phyloP scores from a whole-genome alignment of 2,888 invertebrate genomes.

The Volucella bombylans region DNA sequence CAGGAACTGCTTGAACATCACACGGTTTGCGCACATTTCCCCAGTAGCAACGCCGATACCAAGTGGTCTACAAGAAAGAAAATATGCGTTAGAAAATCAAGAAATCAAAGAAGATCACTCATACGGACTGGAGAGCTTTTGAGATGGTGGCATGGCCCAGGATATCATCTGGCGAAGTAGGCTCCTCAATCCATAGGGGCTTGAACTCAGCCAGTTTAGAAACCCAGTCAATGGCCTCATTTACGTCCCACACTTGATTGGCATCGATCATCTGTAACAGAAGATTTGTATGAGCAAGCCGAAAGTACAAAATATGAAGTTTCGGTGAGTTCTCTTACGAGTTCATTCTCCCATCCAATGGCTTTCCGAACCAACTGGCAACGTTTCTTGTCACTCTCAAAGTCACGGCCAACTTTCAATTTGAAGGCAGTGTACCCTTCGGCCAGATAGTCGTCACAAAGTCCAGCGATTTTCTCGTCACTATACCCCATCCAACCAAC shows the following conservation, averaged over 20 bases:
- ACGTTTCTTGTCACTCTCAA: conserved; percentile 89
- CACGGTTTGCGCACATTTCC: conserved; percentile 95
- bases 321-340: conserved; percentile 84
- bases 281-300: neutral
- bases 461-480: conserved; percentile 87
- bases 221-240: conserved; percentile 94
- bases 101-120: neutral
- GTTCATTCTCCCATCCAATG: conserved; percentile 89
- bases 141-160: conserved; percentile 92
- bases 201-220: conserved; percentile 88
- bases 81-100: neutral
- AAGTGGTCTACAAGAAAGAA: conserved; percentile 82
- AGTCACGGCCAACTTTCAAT: conserved; percentile 92
- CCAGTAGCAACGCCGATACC: conserved; percentile 95
- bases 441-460: conserved; percentile 88
- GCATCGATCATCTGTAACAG: conserved; percentile 90
- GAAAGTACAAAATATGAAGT: neutral
- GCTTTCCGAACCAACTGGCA: conserved; percentile 88
- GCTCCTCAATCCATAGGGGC: conserved; percentile 95
- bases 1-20: conserved; percentile 95
- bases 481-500: conserved; percentile 94
- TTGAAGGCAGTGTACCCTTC: conserved; percentile 93
- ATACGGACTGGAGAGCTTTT: conserved; percentile 84
- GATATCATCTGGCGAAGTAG: conserved; percentile 95
- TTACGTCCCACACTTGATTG: conserved; percentile 94